phyloP scores from a whole-genome alignment of 2,113 vertebrate species.

The Seriola dumerili region DNA sequence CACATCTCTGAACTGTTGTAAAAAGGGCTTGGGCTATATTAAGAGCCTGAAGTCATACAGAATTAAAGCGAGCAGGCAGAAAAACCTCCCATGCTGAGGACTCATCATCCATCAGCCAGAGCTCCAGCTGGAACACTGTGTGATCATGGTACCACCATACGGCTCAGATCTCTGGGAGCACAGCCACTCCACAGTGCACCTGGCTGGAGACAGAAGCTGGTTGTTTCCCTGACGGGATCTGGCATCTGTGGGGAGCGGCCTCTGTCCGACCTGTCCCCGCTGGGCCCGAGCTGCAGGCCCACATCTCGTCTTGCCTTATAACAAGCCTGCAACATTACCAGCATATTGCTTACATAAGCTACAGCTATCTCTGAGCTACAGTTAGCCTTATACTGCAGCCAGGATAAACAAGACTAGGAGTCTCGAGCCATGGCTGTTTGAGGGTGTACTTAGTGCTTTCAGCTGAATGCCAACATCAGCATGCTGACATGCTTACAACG shows the following conservation, averaged over 20 bases:
- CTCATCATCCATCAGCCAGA: constrained; percentile 62
- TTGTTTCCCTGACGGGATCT: constrained; percentile 16
- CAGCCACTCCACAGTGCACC: constrained; percentile 39
- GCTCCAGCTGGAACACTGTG: constrained; percentile 64
- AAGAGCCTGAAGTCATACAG: constrained; percentile 56
- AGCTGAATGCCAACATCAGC: not conserved
- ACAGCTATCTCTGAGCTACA: not conserved
- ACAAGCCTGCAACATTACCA: not conserved
- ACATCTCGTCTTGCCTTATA: not conserved
- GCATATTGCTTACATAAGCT: not conserved
- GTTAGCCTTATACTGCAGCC: not conserved
- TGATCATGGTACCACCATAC: constrained; percentile 49
- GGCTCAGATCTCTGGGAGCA: constrained; percentile 41
- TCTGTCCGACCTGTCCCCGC: constrained; percentile 16
- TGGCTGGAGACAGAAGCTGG: constrained; percentile 54
- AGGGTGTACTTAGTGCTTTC: not conserved
- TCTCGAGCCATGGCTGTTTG: not conserved
- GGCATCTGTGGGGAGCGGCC: constrained; percentile 32
- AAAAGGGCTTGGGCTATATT: constrained; percentile 54
- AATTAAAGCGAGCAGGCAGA: constrained; percentile 64
- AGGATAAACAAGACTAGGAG: not conserved
- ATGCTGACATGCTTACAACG: not conserved
- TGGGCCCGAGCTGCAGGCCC: not conserved
- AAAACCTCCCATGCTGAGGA: constrained; percentile 48
- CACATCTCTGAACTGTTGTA: constrained; percentile 10